These are phyloP conservation scores for Holocentrus rufus DNA, from an alignment of 2,797 vertebrate species.

Conservation along the genomic window DNA sequence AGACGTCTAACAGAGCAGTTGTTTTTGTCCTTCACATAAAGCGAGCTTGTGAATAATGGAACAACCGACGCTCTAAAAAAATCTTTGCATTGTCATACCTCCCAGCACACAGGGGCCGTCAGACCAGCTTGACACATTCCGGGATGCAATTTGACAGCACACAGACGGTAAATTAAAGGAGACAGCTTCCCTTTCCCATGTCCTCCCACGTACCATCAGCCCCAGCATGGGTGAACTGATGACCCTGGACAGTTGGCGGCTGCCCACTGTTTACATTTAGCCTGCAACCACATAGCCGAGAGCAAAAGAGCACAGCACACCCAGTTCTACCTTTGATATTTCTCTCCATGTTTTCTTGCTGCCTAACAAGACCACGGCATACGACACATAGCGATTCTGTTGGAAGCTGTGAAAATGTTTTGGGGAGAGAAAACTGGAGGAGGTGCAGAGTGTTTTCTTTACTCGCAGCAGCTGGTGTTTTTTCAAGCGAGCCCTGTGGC, in stretches of 20 bases:
- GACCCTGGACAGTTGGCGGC: slow-evolving; percentile 58
- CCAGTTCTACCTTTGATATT: slow-evolving; percentile 6
- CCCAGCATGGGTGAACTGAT: slow-evolving; percentile 44
- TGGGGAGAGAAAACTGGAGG: slow-evolving; percentile 1
- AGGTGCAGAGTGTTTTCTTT: slow-evolving; percentile 49
- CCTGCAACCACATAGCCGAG: slow-evolving; percentile 23
- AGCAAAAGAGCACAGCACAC: slow-evolving; percentile 4
- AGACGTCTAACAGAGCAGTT: slow-evolving; percentile 2
- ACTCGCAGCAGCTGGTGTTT: slow-evolving; percentile 54
- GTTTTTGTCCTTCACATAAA: slow-evolving; percentile 14
- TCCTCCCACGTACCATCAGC: slow-evolving; percentile 59
- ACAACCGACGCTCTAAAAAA: slow-evolving; percentile 36
- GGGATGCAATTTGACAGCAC: slow-evolving; percentile 44
- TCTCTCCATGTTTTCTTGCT: background rate
- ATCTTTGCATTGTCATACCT: background rate
- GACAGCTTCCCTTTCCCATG: slow-evolving; percentile 36
- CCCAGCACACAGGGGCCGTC: slow-evolving; percentile 40
- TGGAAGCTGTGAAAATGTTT: slow-evolving; percentile 29
- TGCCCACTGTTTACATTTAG: slow-evolving; percentile 58
- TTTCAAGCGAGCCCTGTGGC: slow-evolving; percentile 59
- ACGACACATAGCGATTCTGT: slow-evolving; percentile 11
- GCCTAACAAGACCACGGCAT: background rate
- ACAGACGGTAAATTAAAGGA: slow-evolving; percentile 41
- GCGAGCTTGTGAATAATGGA: slow-evolving; percentile 24
- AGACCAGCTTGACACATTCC: slow-evolving; percentile 50